phyloP scores from a whole-genome alignment of 2,113 vertebrate species.

The Chrysochloris asiatica region DNA sequence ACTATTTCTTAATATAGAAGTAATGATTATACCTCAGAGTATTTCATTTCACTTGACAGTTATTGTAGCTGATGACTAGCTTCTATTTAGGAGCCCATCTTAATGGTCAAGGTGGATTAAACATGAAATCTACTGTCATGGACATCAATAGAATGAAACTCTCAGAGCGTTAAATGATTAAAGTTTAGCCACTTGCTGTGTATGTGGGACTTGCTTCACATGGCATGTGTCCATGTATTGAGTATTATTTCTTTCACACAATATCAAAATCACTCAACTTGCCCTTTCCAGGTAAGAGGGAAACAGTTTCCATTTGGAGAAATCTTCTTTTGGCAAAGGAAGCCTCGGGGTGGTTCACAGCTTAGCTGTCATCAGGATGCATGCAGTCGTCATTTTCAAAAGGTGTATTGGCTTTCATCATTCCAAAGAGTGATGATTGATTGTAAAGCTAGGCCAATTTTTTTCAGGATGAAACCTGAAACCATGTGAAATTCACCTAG shows the following conservation, averaged over 20 bases:
- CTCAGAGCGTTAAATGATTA: conserved; percentile 49
- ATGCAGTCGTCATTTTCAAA: conserved; percentile 63
- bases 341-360: conserved; percentile 51
- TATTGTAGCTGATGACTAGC: conserved; percentile 58
- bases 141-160: conserved; percentile 36
- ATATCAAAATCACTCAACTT: conserved; percentile 54
- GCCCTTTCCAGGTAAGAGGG: conserved; percentile 63
- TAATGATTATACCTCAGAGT: background rate
- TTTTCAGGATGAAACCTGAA: conserved; percentile 69
- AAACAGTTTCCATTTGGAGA: conserved; percentile 54
- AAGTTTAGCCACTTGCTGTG: conserved; percentile 53
- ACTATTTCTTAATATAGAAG: conserved; percentile 42
- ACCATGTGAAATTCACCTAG: conserved; percentile 78
- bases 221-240: background rate
- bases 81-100: conserved; percentile 60
- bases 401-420: conserved; percentile 81
- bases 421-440: conserved; percentile 75
- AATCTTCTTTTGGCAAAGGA: conserved; percentile 64
- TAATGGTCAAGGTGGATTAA: conserved; percentile 54
- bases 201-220: conserved; percentile 55
- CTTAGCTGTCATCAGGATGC: conserved; percentile 70
- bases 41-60: conserved; percentile 56
- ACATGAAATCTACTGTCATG: conserved; percentile 41
- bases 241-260: conserved; percentile 53
- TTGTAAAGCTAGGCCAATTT: conserved; percentile 71